A percentile compares a stretch with the other conserved stretches of the same genome.
Evolutionary conservation across 2,888 invertebrate species (phyloP).

Genomic region (Zygaena filipendulae): DNA sequence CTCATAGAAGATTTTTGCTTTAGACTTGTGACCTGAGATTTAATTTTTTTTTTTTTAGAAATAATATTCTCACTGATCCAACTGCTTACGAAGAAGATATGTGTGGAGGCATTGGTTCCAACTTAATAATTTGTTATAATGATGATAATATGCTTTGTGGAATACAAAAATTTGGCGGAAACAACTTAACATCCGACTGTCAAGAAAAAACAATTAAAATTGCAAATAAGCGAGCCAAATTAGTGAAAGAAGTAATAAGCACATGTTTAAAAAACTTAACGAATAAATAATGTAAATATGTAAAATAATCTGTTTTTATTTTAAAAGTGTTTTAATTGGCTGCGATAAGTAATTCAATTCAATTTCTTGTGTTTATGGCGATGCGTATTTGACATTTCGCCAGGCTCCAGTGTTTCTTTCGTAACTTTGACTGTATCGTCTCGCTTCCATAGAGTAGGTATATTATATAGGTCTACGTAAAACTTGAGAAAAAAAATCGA

Average conservation of each 20-base stretch:
- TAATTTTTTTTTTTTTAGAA: constrained; percentile 60
- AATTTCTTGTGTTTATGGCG: no score
- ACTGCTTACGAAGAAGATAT: constrained; percentile 85
- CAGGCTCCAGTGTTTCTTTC: no score
- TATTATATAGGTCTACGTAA: no score
- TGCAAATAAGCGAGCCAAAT: constrained; percentile 67
- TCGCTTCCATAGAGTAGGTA: no score
- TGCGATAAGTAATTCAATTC: no score
- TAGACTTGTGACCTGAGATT: no score
- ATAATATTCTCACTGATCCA: constrained; percentile 79
- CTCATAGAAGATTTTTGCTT: no score
- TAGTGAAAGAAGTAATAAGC: constrained; percentile 51
- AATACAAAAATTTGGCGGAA: constrained; percentile 81
- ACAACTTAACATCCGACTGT: constrained; percentile 66
- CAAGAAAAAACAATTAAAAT: constrained; percentile 69
- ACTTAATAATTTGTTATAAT: constrained; percentile 74
- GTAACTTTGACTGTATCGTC: no score
- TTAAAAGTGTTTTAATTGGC: no score
- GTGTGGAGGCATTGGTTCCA: constrained; percentile 70
- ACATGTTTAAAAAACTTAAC: constrained; percentile 37
- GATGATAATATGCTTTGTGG: constrained; percentile 72
- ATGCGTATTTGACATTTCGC: no score
- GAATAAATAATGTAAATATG: constrained; percentile 1
- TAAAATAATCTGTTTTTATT: background rate
- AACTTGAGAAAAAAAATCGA: no score